Evolutionary conservation across 2,888 invertebrate species (phyloP), one percentile per base, ranked within the genome.

Genomic region (Sesamia inferens): DNA sequence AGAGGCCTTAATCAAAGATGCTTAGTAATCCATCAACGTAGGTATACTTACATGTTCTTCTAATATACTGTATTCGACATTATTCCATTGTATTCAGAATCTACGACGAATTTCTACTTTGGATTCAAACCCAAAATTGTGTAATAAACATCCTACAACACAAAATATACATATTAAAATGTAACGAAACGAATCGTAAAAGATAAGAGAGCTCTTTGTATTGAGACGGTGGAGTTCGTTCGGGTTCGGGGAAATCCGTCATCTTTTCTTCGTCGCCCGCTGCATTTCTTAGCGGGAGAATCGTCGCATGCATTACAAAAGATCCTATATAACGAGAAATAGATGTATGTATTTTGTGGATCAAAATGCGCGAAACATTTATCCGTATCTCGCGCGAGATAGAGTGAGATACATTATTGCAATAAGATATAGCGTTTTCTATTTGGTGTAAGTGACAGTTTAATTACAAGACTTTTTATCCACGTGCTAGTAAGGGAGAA

Each of bases 101-200:
- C 24, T 14, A 31, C 8, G 8, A 64, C 8, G 4, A 71, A 31
- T 47, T 44, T 22, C n/a, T 54, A 39, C 57, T 58, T 68, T 57
- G 66, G 11, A 47, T 64, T 57, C 44, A 68, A 80, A 78, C 11
- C 64, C 39, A n/a, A 81, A 84, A 84, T 86, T 71, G 68, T 70
- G 75, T 72, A 71, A 73, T 77, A 71, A 74, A 71, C 67, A 71
- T 62, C 19, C 51, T 66, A n/a, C 54, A 64, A 71, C 68, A 74
- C 75, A 83, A 76, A 78, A 83, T 84, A 81, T 85, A 83, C 85
- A 85, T 85, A 89, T 87, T 85, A 84, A 81, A 84, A 84, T 82
- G 88, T 90, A 91, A 90, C 90, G 90, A 90, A 91, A 91, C 90
- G 91, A 90, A 89, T 88, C 88, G 91, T 89, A 84, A 90, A 85